Percentiles rank a stretch among this genome's conserved stretches.
Conservation (phyloP, 2,888 invertebrate species). For the Synanthedon formicaeformis region DNA sequence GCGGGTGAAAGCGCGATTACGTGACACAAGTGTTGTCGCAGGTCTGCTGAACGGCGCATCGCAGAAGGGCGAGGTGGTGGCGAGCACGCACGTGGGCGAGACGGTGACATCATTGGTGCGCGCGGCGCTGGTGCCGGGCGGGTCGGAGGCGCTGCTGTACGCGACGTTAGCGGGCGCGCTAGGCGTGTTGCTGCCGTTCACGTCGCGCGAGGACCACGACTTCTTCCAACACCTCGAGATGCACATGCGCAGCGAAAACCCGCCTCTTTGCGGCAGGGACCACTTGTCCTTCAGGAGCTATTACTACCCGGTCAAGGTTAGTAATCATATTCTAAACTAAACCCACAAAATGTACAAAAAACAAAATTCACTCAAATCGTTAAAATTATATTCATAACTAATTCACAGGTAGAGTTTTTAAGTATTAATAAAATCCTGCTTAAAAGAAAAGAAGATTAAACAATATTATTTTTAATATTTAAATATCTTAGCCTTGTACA, state of each 20-base stretch:
- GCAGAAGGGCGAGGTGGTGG: constrained; percentile 94
- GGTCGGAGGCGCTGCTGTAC: constrained; percentile 96
- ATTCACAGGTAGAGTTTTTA: neutral
- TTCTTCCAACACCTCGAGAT: constrained; percentile 99
- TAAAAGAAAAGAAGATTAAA: too few species aligned
- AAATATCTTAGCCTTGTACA: too few species aligned
- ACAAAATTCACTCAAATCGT: too few species aligned
- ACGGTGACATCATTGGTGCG: constrained; percentile 95
- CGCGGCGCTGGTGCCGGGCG: constrained; percentile 96
- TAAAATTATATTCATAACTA: too few species aligned
- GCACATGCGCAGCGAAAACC: constrained; percentile 98
- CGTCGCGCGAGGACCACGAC: constrained; percentile 97
- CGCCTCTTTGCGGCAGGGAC: constrained; percentile 96
- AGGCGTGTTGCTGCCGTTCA: constrained; percentile 93
- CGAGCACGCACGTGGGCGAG: constrained; percentile 97
- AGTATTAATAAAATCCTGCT: neutral
- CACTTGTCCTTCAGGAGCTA: constrained; percentile 97
- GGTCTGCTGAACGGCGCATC: constrained; percentile 96
- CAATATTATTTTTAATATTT: too few species aligned
- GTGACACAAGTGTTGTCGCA: constrained; percentile 15
- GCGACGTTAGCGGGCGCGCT: constrained; percentile 95
- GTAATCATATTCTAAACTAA: too few species aligned
- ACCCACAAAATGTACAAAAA: too few species aligned
- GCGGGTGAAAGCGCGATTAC: neutral
- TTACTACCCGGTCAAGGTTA: constrained; percentile 96